phyloP scores from a whole-genome alignment of 2,888 invertebrate genomes.

The Sminthurides aquaticus region DNA sequence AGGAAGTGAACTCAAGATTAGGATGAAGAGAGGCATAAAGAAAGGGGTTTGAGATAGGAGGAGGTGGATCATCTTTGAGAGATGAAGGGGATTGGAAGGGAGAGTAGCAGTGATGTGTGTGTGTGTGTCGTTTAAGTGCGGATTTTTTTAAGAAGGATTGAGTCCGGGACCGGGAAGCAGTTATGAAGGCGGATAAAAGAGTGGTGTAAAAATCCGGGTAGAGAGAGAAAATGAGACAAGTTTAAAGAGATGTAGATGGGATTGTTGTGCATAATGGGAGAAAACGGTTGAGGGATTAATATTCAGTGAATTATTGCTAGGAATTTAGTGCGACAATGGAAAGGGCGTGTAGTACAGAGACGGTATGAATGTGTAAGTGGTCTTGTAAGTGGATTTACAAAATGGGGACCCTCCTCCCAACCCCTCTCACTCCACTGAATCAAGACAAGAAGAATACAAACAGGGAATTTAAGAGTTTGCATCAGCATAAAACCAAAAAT shows the following conservation, averaged over 20 bases:
- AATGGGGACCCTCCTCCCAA: constrained; percentile 13
- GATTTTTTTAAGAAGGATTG: no score
- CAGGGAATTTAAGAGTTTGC: constrained; percentile 5
- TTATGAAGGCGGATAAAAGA: not conserved
- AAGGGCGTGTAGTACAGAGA: constrained; percentile 11
- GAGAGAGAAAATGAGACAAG: not conserved
- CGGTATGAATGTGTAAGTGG: constrained; percentile 30
- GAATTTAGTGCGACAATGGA: constrained; percentile 27
- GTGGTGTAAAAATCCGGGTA: not conserved
- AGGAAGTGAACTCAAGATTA: not conserved
- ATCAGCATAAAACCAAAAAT: no score
- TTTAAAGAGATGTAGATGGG: not conserved
- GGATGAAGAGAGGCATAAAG: not conserved
- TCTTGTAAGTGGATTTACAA: constrained; percentile 26
- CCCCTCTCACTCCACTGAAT: not conserved
- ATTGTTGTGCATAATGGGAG: not conserved
- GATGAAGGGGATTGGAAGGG: no score
- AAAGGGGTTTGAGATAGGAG: no score
- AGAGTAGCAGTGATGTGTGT: no score
- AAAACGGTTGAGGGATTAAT: constrained; percentile 19
- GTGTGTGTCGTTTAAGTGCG: no score
- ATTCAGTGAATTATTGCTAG: constrained; percentile 31
- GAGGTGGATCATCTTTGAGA: no score
- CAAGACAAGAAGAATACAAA: constrained; percentile 11
- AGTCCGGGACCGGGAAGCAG: no score